These are phyloP conservation scores for Semaprochilodus insignis DNA, from an alignment of 2,797 vertebrate species.

Conservation along the genomic window DNA sequence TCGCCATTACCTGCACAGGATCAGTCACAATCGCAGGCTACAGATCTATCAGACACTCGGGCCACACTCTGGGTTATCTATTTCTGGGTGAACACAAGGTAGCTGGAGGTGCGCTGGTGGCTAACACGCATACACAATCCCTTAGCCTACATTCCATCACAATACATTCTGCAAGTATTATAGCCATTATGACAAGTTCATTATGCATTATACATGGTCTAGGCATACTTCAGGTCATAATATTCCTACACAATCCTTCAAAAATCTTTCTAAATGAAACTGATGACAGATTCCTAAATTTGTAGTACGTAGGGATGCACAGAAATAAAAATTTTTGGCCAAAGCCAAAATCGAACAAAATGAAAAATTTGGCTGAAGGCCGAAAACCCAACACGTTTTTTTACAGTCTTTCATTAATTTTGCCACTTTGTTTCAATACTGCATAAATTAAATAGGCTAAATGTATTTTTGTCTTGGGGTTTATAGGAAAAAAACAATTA, in stretches of 20 bases:
- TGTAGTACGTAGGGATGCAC: no score
- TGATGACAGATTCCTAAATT: not conserved
- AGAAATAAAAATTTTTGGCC: no score
- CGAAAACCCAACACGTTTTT: no score
- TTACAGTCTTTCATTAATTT: no score
- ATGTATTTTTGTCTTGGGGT: no score
- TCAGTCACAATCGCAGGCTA: slow-evolving; percentile 9
- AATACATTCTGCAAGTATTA: not conserved
- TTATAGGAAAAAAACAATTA: no score
- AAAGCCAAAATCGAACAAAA: no score
- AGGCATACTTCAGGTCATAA: not conserved
- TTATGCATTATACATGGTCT: not conserved
- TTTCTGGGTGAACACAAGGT: slow-evolving; percentile 21
- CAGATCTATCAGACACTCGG: slow-evolving; percentile 8
- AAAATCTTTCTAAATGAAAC: not conserved
- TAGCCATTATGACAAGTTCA: not conserved
- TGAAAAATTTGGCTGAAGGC: no score
- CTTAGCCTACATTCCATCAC: not conserved
- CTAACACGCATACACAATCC: slow-evolving; percentile 1
- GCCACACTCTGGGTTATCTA: slow-evolving; percentile 20
- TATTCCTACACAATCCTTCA: not conserved
- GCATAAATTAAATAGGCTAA: no score
- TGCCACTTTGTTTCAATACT: no score
- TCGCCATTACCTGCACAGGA: slow-evolving; percentile 18
- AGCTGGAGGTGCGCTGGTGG: slow-evolving; percentile 1